Evolutionary conservation across 2,888 invertebrate species (phyloP).

Genomic region (Aphodius sticticus): DNA sequence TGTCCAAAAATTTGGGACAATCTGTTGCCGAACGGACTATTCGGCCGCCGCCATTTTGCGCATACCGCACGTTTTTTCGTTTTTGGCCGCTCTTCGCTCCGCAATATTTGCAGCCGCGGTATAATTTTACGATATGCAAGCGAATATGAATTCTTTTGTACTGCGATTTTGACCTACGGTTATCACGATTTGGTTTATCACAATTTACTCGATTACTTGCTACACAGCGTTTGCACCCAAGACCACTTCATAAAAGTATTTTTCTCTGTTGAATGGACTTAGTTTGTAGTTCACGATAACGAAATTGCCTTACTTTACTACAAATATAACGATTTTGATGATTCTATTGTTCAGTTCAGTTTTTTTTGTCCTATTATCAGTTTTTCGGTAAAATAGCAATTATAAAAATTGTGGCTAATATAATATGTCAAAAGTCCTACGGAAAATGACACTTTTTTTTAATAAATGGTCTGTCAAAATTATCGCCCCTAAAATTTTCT

Average conservation of each 20-base stretch:
- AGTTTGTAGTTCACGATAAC: not conserved
- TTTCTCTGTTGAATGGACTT: not conserved
- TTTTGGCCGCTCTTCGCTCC: not conserved
- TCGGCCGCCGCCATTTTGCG: not conserved
- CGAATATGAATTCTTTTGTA: not conserved
- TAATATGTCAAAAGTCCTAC: too few species aligned
- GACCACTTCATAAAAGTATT: not conserved
- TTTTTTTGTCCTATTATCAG: too few species aligned
- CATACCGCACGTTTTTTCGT: not conserved
- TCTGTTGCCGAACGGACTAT: not conserved
- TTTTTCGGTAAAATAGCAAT: too few species aligned
- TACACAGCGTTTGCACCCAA: not conserved
- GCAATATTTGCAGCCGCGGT: not conserved
- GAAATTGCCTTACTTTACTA: not conserved
- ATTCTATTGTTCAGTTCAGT: too few species aligned
- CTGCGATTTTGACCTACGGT: conserved; percentile 9
- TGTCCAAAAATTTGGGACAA: not conserved
- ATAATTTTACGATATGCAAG: not conserved
- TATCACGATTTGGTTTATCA: not conserved
- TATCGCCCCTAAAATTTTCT: too few species aligned
- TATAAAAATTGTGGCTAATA: too few species aligned
- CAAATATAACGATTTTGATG: not conserved
- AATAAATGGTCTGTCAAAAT: too few species aligned
- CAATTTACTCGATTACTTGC: not conserved
- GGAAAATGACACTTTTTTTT: too few species aligned